Percentiles rank a stretch among this genome's conserved stretches.
These are phyloP conservation scores for Heteromurus nitidus DNA, from an alignment of 2,888 invertebrate species.

Conservation along the genomic window DNA sequence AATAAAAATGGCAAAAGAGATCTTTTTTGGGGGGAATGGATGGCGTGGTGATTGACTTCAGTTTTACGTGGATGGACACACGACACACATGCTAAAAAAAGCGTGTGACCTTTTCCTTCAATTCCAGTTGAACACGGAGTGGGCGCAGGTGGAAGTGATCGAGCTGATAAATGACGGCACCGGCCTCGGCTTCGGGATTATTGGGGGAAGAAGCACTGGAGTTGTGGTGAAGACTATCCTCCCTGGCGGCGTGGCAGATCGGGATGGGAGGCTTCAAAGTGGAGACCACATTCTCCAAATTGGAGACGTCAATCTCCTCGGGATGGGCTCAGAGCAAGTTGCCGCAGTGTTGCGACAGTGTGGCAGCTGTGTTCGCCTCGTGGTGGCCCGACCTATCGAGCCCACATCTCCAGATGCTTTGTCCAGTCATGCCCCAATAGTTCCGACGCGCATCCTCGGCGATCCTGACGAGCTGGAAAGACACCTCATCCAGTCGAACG, in stretches of 20 bases:
- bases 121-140: conserved; percentile 94
- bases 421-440: conserved; percentile 88
- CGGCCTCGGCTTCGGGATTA: conserved; percentile 98
- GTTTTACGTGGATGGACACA: too few relatives aligned
- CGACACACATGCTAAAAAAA: neutral
- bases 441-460: conserved; percentile 89
- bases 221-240: conserved; percentile 81
- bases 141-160: conserved; percentile 99
- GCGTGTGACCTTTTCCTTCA: neutral
- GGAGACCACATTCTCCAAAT: conserved; percentile 99
- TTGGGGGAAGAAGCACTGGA: conserved; percentile 96
- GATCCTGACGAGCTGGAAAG: conserved; percentile 91
- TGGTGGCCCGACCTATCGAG: conserved; percentile 94
- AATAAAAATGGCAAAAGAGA: neutral
- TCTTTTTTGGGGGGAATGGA: too few relatives aligned
- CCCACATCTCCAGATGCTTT: conserved; percentile 84
- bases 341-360: conserved; percentile 96
- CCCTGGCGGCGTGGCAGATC: conserved; percentile 97
- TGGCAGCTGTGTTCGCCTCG: conserved; percentile 94
- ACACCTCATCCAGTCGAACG: conserved; percentile 85
- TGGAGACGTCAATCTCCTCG: conserved; percentile 88
- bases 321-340: conserved; percentile 96
- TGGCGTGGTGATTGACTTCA: too few relatives aligned
- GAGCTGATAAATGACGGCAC: conserved; percentile 98
- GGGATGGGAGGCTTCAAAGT: conserved; percentile 96